Base-by-base conservation (phyloP, 2,797 vertebrate genomes). In the Takifugu ocellatus region DNA sequence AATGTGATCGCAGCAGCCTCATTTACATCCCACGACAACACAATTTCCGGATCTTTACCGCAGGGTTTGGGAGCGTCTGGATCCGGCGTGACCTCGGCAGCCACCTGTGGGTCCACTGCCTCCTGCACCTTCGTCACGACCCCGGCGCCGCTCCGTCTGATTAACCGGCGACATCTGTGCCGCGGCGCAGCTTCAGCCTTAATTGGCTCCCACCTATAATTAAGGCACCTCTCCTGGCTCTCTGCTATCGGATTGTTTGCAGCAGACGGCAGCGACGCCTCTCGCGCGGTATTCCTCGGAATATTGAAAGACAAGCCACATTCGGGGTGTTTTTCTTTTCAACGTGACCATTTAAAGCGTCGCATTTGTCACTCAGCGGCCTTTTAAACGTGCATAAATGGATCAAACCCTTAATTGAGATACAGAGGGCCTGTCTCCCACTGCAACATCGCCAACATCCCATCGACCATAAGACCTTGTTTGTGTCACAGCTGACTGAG, bases 401-500 rank as follows among this genome's bases (percentile, higher is more conserved):
- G 64, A 85, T 90, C 84, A 88, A 75, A 81, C 68, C 43, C 63
- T 84, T 90, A 90, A 92, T 92, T 90, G 88, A 90, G 90, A 90
- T 72, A 71, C 87, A 86, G 72, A 31, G 75, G 59, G 83, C 85
- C 89, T 82, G 85, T 85, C 77, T 83, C 46, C 52, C 58, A 60
- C 69, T 65, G 77, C 83, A 83, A 68, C 63, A 81, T 21, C 21
- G 75, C 73, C 72, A 74, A 81, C 77, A 63, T 75, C 54, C 16
- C 54, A 88, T 89, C 51, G 88, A 89, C 72, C 51, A 52, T 12
- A 3, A 42, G 70, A 66, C 85, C 87, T 90, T 89, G 87, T 90
- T 91, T 86, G 83, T 88, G 90, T 88, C 90, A 88, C 86, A 90
- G 88, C 82, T 90, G 88, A 90, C 82, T 83, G 87, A 90, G 81